phyloP scores from a whole-genome alignment of 2,888 invertebrate genomes.

The Aphodius granarius region DNA sequence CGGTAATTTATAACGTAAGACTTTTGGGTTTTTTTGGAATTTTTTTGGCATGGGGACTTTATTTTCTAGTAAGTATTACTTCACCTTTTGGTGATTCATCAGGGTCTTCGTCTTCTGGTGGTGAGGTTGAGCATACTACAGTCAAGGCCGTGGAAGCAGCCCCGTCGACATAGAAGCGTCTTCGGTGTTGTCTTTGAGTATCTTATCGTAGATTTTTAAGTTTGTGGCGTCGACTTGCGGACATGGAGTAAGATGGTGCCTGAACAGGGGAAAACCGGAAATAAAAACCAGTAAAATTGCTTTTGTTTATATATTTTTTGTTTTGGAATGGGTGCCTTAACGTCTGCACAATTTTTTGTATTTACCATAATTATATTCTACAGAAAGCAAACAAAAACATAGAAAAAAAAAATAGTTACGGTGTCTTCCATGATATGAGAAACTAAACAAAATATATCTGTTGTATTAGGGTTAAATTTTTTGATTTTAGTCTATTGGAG shows the following conservation, averaged over 20 bases:
- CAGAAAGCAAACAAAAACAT: no score
- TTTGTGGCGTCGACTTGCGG: not conserved
- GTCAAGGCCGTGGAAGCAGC: not conserved
- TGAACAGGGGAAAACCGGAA: not conserved
- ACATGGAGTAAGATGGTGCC: no score
- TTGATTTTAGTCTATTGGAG: not conserved
- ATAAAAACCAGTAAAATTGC: not conserved
- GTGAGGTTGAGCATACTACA: not conserved
- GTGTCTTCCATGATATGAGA: not conserved
- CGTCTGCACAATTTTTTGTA: no score
- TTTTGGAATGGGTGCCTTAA: no score
- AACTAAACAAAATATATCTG: not conserved
- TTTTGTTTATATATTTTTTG: no score
- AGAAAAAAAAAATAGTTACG: not conserved
- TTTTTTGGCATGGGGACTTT: not conserved
- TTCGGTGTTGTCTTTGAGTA: not conserved
- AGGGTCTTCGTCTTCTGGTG: not conserved
- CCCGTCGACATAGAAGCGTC: not conserved
- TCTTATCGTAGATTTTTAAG: not conserved
- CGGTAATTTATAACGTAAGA: no score
- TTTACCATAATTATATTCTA: no score
- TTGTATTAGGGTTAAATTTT: not conserved
- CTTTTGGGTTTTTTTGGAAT: no score
- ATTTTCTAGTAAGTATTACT: not conserved
- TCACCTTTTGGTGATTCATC: not conserved